These are phyloP conservation scores for Globicephala melas DNA, from an alignment of 2,113 vertebrate genomes.

Conservation along the genomic window DNA sequence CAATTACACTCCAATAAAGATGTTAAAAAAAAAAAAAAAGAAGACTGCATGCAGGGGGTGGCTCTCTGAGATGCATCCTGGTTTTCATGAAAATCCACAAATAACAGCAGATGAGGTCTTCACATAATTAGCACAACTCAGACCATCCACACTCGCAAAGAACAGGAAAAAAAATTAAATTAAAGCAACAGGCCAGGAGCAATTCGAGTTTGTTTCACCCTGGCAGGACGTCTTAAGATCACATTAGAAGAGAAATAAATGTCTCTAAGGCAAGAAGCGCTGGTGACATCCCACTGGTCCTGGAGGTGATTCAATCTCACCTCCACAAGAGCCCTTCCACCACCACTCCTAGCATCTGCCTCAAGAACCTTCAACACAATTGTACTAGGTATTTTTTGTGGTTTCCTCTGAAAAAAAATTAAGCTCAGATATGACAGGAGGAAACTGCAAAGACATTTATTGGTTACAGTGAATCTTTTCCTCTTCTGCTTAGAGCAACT, in stretches of 20 bases:
- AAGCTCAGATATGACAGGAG: not conserved
- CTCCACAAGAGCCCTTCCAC: not conserved
- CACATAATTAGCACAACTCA: not conserved
- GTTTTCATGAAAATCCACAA: not conserved
- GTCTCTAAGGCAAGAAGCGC: not conserved
- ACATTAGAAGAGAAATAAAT: not conserved
- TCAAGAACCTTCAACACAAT: not conserved
- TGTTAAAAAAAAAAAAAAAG: no score
- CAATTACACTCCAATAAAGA: no score
- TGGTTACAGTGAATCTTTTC: not conserved
- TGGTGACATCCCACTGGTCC: not conserved
- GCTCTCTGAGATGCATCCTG: not conserved
- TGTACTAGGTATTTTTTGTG: not conserved
- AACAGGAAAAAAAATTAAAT: not conserved
- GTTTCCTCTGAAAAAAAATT: not conserved
- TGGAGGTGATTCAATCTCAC: not conserved
- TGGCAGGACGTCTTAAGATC: not conserved
- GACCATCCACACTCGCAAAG: not conserved
- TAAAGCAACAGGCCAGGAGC: not conserved
- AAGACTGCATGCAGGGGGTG: not conserved
- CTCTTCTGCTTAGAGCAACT: not conserved
- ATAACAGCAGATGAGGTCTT: not conserved
- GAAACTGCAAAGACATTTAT: not conserved
- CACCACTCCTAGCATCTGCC: not conserved
- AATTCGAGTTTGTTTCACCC: not conserved